These are phyloP conservation scores for Barypeithes pellucidus DNA, from an alignment of 2,888 invertebrate genomes.

Conservation along the genomic window DNA sequence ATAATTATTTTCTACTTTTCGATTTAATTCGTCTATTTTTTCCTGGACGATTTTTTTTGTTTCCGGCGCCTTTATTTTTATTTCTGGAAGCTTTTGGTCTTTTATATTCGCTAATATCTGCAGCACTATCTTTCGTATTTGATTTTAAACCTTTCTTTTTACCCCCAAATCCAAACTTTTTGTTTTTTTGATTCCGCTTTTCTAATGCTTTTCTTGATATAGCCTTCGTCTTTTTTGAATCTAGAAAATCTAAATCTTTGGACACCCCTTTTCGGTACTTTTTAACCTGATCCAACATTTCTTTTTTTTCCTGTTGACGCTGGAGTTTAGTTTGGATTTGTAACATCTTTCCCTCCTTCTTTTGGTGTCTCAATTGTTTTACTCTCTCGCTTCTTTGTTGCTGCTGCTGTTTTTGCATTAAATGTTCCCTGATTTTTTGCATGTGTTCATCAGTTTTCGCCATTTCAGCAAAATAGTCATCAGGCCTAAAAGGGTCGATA, in stretches of 20 bases:
- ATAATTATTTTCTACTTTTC: slow-evolving; percentile 65
- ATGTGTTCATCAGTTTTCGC: slow-evolving; percentile 97
- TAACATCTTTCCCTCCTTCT: slow-evolving; percentile 94
- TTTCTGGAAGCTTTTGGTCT: slow-evolving; percentile 64
- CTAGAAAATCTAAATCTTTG: slow-evolving; percentile 86
- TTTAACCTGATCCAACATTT: slow-evolving; percentile 93
- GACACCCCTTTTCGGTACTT: slow-evolving; percentile 89
- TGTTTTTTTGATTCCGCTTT: slow-evolving; percentile 82
- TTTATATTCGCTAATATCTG: slow-evolving; percentile 76
- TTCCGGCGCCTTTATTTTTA: slow-evolving; percentile 54
- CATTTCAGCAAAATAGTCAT: slow-evolving; percentile 99
- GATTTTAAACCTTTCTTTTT: slow-evolving; percentile 92
- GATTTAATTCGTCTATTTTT: slow-evolving; percentile 70
- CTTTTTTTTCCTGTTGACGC: slow-evolving; percentile 91
- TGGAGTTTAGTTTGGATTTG: slow-evolving; percentile 87
- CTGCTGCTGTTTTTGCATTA: slow-evolving; percentile 88
- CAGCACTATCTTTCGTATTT: slow-evolving; percentile 88
- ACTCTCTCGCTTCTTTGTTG: slow-evolving; percentile 93
- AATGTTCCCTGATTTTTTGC: slow-evolving; percentile 91
- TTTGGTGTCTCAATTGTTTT: slow-evolving; percentile 84
- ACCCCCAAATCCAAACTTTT: slow-evolving; percentile 96
- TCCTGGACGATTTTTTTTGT: slow-evolving; percentile 66
- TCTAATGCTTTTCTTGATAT: slow-evolving; percentile 66
- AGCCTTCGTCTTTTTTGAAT: slow-evolving; percentile 71
- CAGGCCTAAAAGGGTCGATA: slow-evolving; percentile 76